phyloP scores from a whole-genome alignment of 64 coral and sea anemone species.

The Dendrophyllia cribrosa region DNA sequence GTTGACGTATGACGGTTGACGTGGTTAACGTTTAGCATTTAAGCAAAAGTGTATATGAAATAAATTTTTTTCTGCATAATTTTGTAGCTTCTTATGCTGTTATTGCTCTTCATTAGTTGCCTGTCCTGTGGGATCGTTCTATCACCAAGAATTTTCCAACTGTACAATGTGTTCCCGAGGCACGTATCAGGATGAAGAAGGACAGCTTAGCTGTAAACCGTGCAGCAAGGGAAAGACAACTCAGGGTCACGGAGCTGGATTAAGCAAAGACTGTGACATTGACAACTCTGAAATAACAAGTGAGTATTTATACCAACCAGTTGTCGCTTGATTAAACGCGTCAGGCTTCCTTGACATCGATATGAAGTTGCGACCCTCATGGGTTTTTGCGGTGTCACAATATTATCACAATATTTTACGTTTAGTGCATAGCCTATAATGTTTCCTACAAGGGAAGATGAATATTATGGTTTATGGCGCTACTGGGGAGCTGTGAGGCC shows the following conservation, averaged over 20 bases:
- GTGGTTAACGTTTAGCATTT: too few relatives aligned
- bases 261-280: background rate
- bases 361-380: too few relatives aligned
- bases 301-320: background rate
- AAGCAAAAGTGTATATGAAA: background rate
- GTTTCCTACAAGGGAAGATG: too few relatives aligned
- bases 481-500: too few relatives aligned
- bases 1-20: too few relatives aligned
- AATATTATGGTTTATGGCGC: too few relatives aligned
- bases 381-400: too few relatives aligned
- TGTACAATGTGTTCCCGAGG: slow-evolving; percentile 39
- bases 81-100: too few relatives aligned
- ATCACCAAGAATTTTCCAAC: slow-evolving; percentile 24
- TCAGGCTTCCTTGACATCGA: background rate
- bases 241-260: background rate
- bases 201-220: slow-evolving; percentile 33
- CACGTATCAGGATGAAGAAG: slow-evolving; percentile 27
- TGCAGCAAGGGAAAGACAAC: slow-evolving; percentile 42
- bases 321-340: too few relatives aligned
- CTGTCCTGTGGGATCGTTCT: slow-evolving; percentile 44
- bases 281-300: background rate
- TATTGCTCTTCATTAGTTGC: slow-evolving; percentile 44
- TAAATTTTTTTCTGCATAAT: too few relatives aligned
- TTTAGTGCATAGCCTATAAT: too few relatives aligned
- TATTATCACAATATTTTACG: too few relatives aligned